Evolutionary conservation across 2,797 vertebrate species (phyloP), one percentile per base, ranked within the genome.

Genomic region (Rhyacichthys aspro): DNA sequence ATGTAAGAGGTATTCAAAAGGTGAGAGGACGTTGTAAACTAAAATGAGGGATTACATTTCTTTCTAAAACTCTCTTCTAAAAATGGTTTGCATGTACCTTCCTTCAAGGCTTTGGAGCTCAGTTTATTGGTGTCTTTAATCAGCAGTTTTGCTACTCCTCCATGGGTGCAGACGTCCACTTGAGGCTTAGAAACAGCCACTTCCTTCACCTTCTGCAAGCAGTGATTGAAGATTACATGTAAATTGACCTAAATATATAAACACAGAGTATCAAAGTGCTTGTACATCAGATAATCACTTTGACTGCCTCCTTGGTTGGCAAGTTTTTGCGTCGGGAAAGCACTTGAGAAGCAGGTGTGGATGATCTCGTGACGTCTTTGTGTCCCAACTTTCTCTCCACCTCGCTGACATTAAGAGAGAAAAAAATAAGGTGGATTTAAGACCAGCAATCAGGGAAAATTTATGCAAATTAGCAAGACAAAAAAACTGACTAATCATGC

Each of bases 111-210:
- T 84, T 90, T 95, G 59, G 84, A 81, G 82, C 80, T 92, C 63
- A 93, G 15, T 87, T 94, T 96, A 50, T 89, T 93, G 12, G 86
- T 82, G 63, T 92, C 87, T 83, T 93, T 94, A 61, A 94, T 95
- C 74, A 96, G 86, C 87, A 96, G 92, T 59, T 93, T 93, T 50
- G 94, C 92, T 63, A 97, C 93, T n/a, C 94, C 94, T 63, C 93
- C 89, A 0, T 92, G 94, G 67, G 91, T 95, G 36, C 81, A 93
- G 67, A 94, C 77, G 70, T 96, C 88, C 32, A 79, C 17, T 2
- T 76, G 83, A 63, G 90, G 86, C 78, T 87, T 87, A 52, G 18
- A 55, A 17, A n/a, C 37, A 7, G 9, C 5, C 5, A n/a, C n/a
- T 16, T 52, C 47, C 16, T 52, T 38, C 12, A 19, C 11, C 18